Percentiles rank a stretch among this genome's conserved stretches.
These are phyloP conservation scores for Campopleginae sp. DNA, from an alignment of 2,888 invertebrate species.

Conservation along the genomic window DNA sequence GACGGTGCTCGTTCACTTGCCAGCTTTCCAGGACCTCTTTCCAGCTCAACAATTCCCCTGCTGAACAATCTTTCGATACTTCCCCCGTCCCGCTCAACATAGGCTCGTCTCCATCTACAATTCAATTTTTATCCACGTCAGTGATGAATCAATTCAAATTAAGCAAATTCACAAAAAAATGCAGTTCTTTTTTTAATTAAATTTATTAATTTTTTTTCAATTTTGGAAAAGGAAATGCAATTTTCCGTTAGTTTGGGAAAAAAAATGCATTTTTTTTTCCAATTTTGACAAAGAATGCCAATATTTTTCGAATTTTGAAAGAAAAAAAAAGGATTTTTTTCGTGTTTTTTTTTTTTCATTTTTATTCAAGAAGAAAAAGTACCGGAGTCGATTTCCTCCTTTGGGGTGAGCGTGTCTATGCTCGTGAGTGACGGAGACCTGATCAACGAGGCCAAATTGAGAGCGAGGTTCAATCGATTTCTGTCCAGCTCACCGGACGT, in stretches of 20 bases:
- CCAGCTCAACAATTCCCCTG: constrained; percentile 97
- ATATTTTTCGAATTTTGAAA: no score
- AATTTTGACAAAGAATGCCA: no score
- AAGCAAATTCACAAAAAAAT: no score
- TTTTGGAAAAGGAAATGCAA: background rate
- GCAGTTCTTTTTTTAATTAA: background rate
- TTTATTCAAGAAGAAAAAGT: constrained; percentile 49
- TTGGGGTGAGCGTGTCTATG: constrained; percentile 91
- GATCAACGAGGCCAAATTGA: constrained; percentile 90
- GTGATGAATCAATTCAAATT: background rate
- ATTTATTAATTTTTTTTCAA: background rate
- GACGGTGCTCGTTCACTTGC: constrained; percentile 89
- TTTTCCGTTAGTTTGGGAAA: background rate
- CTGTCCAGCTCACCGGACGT: constrained; percentile 92
- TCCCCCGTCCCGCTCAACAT: constrained; percentile 98
- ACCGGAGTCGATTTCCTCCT: constrained; percentile 90
- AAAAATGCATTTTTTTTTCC: no score
- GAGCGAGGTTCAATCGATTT: constrained; percentile 89
- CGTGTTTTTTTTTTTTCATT: no score
- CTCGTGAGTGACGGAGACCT: constrained; percentile 90
- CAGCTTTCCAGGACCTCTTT: constrained; percentile 93
- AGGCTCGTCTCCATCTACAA: constrained; percentile 95
- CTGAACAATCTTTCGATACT: constrained; percentile 98
- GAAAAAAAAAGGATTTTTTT: background rate
- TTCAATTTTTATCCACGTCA: background rate